Evolutionary conservation across 2,113 vertebrate genomes (phyloP).

Genomic region (Cacatua alba): DNA sequence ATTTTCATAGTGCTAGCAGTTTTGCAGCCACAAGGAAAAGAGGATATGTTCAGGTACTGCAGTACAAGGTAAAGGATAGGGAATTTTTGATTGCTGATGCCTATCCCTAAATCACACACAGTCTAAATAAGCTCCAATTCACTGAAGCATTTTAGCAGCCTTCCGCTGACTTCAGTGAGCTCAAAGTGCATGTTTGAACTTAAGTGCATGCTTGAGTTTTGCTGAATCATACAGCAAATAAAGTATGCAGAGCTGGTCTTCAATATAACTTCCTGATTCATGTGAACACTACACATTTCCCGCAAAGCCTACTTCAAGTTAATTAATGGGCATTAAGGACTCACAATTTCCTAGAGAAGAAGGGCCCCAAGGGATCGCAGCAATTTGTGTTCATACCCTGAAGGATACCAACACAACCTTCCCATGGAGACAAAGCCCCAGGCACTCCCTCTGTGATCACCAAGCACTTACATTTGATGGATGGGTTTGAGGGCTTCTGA

Average conservation of each 20-base stretch:
- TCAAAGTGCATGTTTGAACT: slow-evolving; percentile 8
- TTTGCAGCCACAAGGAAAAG: background rate
- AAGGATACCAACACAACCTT: background rate
- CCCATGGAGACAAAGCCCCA: slow-evolving; percentile 29
- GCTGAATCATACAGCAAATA: slow-evolving; percentile 60
- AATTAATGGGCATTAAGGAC: slow-evolving; percentile 58
- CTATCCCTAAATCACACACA: background rate
- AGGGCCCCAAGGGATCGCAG: slow-evolving; percentile 33
- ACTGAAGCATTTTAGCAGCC: background rate
- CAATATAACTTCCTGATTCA: slow-evolving; percentile 51
- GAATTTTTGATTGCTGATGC: background rate
- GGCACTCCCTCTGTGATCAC: background rate
- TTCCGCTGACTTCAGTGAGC: background rate
- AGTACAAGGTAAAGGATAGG: background rate
- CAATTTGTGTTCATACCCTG: slow-evolving; percentile 50
- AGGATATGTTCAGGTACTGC: background rate
- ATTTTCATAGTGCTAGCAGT: background rate
- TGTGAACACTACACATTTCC: slow-evolving; percentile 55
- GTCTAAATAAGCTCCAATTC: background rate
- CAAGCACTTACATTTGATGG: background rate
- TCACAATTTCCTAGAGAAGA: slow-evolving; percentile 14
- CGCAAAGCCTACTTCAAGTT: slow-evolving; percentile 31
- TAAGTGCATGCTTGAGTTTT: slow-evolving; percentile 15
- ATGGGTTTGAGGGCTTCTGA: slow-evolving; percentile 7
- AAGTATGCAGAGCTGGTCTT: slow-evolving; percentile 52